A percentile compares a stretch with the other conserved stretches of the same genome.
Evolutionary conservation across 2,113 vertebrate species (phyloP).

Genomic region (Oreocharis arfaki): DNA sequence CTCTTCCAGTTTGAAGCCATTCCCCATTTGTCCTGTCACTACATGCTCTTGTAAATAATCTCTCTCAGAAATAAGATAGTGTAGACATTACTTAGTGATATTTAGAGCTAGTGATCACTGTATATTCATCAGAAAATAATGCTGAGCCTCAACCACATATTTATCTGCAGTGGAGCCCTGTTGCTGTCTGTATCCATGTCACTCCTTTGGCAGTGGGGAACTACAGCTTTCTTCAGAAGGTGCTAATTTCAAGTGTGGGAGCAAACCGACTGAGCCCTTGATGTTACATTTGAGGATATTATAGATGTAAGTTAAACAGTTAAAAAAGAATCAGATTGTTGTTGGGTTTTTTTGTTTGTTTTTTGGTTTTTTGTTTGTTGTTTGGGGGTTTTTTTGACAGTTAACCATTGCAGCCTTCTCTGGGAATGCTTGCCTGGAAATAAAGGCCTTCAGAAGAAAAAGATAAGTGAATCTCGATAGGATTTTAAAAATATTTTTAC

Average conservation of each 20-base stretch:
- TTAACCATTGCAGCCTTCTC: neutral
- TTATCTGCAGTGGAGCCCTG: neutral
- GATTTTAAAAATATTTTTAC: neutral
- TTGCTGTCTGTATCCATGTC: neutral
- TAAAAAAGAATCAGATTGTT: neutral
- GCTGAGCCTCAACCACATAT: accelerated
- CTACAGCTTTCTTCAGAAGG: neutral
- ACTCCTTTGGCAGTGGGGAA: neutral
- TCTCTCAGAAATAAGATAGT: neutral
- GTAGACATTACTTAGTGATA: neutral
- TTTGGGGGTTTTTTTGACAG: neutral
- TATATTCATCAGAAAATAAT: neutral
- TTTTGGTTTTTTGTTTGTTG: too few species aligned
- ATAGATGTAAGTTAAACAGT: neutral
- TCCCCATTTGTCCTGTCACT: neutral
- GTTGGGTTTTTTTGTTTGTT: too few species aligned
- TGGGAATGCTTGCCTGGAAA: neutral
- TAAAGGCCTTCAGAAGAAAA: neutral
- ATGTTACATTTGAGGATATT: neutral
- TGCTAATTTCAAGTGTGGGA: neutral
- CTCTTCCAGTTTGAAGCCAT: neutral
- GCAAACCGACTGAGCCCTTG: neutral
- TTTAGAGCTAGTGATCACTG: neutral
- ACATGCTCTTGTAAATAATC: neutral
- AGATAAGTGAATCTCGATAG: neutral